phyloP scores from a whole-genome alignment of 2,888 invertebrate genomes.

The Drosophila emarginata region DNA sequence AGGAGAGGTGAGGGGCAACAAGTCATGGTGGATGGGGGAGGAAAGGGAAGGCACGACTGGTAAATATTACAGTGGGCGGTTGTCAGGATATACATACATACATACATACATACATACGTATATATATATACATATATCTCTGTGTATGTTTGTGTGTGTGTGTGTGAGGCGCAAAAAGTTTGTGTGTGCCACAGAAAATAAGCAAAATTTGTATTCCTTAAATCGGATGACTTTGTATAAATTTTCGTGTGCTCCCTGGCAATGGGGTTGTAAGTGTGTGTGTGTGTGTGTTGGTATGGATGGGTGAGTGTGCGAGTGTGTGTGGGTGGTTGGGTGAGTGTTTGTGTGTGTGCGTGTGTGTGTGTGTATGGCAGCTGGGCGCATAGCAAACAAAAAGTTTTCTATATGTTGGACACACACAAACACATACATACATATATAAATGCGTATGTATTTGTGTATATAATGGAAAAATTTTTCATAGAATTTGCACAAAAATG shows the following conservation, averaged over 20 bases:
- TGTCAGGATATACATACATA: slow-evolving; percentile 21
- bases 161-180: slow-evolving; percentile 46
- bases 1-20: slow-evolving; percentile 14
- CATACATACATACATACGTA: too few relatives aligned
- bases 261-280: slow-evolving; percentile 66
- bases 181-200: slow-evolving; percentile 71
- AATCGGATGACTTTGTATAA: slow-evolving; percentile 82
- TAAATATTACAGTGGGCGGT: slow-evolving; percentile 54
- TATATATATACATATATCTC: neutral
- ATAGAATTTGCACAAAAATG: slow-evolving; percentile 81
- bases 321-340: neutral
- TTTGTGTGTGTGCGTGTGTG: slow-evolving; percentile 24
- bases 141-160: slow-evolving; percentile 41
- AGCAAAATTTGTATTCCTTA: slow-evolving; percentile 81
- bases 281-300: slow-evolving; percentile 29
- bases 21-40: too few relatives aligned
- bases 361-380: slow-evolving; percentile 67
- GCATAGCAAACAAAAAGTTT: slow-evolving; percentile 60
- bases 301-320: slow-evolving; percentile 14
- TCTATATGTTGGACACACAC: slow-evolving; percentile 36
- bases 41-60: slow-evolving; percentile 36
- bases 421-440: slow-evolving; percentile 24
- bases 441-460: slow-evolving; percentile 62
- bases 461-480: slow-evolving; percentile 81
- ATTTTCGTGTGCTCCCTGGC: slow-evolving; percentile 72